Percentiles rank a stretch among this genome's conserved stretches.
Evolutionary conservation across 1,140 invertebrate species (phyloP).

Genomic region (Araneus ventricosus): DNA sequence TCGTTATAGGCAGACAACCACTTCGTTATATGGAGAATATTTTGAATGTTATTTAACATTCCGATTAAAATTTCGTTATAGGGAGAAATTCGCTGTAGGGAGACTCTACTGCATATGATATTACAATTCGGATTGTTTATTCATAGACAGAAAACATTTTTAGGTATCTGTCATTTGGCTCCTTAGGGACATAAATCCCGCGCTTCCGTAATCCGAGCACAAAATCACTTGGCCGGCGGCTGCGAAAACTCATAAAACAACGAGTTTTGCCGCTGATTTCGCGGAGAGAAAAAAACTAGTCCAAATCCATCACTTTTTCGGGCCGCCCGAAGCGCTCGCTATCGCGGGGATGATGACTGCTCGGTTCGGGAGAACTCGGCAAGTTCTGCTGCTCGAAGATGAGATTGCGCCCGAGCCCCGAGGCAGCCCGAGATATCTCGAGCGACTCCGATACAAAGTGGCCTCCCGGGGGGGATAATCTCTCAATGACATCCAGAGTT

Average conservation of each 20-base stretch:
- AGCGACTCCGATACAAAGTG: not conserved
- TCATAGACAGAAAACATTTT: too few relatives aligned
- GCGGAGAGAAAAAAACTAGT: not conserved
- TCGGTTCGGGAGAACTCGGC: not conserved
- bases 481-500: not conserved
- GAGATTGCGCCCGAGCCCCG: not conserved
- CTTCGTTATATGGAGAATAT: too few relatives aligned
- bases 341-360: not conserved
- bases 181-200: too few relatives aligned
- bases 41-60: too few relatives aligned
- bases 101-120: too few relatives aligned
- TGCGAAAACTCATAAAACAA: not conserved
- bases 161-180: too few relatives aligned
- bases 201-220: too few relatives aligned
- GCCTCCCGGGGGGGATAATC: not conserved
- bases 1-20: too few relatives aligned
- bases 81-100: too few relatives aligned
- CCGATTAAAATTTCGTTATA: too few relatives aligned
- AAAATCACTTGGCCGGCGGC: not conserved
- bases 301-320: not conserved
- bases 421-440: not conserved
- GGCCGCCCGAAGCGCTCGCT: not conserved
- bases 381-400: not conserved
- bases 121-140: too few relatives aligned
- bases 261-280: slow-evolving; percentile 5